These are phyloP conservation scores for Pediacus dermestoides DNA, from an alignment of 2,888 invertebrate species.

Conservation along the genomic window DNA sequence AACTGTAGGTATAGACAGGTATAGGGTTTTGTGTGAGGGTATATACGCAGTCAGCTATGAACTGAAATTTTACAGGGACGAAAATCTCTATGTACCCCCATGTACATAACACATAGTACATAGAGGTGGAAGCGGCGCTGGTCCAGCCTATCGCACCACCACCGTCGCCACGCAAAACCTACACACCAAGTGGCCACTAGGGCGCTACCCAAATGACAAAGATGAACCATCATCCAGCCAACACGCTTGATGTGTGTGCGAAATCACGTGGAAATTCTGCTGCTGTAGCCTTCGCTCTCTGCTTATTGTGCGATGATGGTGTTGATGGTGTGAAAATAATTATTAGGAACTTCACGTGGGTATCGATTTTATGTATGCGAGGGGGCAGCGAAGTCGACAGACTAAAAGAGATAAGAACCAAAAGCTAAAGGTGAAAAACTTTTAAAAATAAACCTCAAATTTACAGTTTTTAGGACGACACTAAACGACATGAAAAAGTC, in stretches of 20 bases:
- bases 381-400: too few relatives aligned
- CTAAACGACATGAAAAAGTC: too few relatives aligned
- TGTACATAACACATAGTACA: constrained; percentile 33
- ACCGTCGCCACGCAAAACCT: too few relatives aligned
- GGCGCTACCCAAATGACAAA: constrained; percentile 25
- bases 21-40: constrained; percentile 46
- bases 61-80: constrained; percentile 48
- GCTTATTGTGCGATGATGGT: constrained; percentile 16
- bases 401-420: too few relatives aligned
- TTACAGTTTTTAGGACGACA: too few relatives aligned
- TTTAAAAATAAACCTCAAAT: too few relatives aligned
- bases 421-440: too few relatives aligned
- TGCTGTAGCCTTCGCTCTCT: constrained; percentile 8
- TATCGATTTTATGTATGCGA: constrained; percentile 18
- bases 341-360: constrained; percentile 25
- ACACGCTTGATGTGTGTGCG: constrained; percentile 30
- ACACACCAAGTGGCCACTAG: constrained; percentile 13
- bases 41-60: constrained; percentile 51
- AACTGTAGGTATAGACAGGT: constrained; percentile 52
- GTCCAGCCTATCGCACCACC: constrained; percentile 37
- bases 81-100: constrained; percentile 32
- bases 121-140: constrained; percentile 28
- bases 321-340: constrained; percentile 33
- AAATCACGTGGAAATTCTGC: constrained; percentile 32
- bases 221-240: constrained; percentile 23